A percentile compares a stretch with the other conserved stretches of the same genome.
Evolutionary conservation across 2,888 invertebrate species (phyloP).

Genomic region (Conops quadrifasciatus): DNA sequence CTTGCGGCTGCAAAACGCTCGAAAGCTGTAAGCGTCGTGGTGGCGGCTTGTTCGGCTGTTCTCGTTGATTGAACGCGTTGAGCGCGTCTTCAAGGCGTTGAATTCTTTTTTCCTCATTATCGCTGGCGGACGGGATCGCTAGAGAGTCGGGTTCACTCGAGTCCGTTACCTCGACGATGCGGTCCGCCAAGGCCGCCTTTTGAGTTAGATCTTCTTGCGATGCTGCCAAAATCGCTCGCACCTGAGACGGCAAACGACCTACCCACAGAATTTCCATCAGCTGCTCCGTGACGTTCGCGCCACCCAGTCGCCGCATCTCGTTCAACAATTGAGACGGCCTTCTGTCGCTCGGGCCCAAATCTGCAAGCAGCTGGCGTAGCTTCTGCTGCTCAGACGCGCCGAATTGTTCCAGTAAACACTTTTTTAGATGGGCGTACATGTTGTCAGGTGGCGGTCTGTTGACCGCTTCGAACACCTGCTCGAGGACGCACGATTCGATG

Average conservation of each 20-base stretch:
- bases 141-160: no score
- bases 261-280: not conserved
- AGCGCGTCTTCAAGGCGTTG: no score
- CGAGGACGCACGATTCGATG: not conserved
- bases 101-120: no score
- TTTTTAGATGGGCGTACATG: no score
- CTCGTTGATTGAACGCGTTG: no score
- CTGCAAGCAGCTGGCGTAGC: not conserved
- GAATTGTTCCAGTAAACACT: no score
- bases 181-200: not conserved
- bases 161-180: not conserved
- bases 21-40: no score
- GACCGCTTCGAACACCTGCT: constrained; percentile 3
- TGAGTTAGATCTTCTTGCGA: not conserved
- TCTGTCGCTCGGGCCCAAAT: not conserved
- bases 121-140: constrained; percentile 25
- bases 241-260: not conserved
- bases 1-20: no score
- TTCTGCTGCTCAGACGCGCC: not conserved
- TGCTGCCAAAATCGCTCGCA: not conserved
- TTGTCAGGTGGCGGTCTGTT: not conserved
- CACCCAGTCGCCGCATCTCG: not conserved
- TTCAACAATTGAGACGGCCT: not conserved
- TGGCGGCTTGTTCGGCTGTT: no score
- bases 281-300: not conserved